These are phyloP conservation scores for Rana temporaria DNA, from an alignment of 2,113 vertebrate species.

Conservation along the genomic window DNA sequence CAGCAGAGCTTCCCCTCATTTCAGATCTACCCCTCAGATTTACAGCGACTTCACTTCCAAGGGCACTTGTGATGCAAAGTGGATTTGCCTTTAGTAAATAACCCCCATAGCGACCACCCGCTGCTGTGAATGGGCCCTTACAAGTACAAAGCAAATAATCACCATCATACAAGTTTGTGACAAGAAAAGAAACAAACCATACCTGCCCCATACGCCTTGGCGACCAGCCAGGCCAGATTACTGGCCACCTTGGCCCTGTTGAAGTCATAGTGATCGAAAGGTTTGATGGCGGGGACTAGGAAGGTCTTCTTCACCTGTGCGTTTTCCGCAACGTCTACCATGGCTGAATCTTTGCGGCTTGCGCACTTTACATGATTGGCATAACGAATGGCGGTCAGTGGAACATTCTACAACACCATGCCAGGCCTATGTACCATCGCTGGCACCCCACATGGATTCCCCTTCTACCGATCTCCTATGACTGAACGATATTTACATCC, in stretches of 20 bases:
- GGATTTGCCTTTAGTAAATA: no score
- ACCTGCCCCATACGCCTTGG: constrained; percentile 97
- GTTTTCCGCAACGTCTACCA: constrained; percentile 88
- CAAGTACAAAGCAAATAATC: no score
- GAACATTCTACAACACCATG: not conserved
- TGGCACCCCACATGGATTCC: not conserved
- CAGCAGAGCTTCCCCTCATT: no score
- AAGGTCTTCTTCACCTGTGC: constrained; percentile 80
- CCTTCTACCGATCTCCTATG: no score
- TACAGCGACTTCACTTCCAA: no score
- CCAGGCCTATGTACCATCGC: not conserved
- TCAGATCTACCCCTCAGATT: no score
- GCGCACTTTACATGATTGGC: constrained; percentile 70
- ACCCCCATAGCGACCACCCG: no score
- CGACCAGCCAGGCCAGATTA: constrained; percentile 93
- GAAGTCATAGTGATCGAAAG: constrained; percentile 96
- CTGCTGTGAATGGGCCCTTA: no score
- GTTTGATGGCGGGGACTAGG: constrained; percentile 89
- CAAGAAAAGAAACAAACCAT: constrained; percentile 62
- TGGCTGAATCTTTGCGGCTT: constrained; percentile 68
- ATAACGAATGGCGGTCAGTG: not conserved
- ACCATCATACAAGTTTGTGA: no score
- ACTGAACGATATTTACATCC: not conserved
- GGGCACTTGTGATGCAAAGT: no score
- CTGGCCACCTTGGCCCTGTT: constrained; percentile 91